Percentiles rank a stretch among this genome's conserved stretches.
Evolutionary conservation across 2,113 vertebrate species (phyloP).

Genomic region (Semnornis frantzii): DNA sequence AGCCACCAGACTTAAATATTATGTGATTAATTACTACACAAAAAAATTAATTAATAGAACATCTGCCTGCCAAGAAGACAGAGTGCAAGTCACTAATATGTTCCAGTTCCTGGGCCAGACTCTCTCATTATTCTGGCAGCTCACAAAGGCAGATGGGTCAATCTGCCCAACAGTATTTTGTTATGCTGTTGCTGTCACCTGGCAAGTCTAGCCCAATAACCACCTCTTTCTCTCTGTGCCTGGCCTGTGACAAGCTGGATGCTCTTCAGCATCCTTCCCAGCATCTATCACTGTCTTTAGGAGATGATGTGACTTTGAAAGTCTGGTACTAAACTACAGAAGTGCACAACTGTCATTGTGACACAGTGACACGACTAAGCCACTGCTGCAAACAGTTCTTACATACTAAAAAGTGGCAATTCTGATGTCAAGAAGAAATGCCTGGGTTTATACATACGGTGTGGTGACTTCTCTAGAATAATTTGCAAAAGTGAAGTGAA

Average conservation of each 20-base stretch:
- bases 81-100: background rate
- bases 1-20: constrained; percentile 36
- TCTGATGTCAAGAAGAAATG: background rate
- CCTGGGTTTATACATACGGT: background rate
- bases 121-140: constrained; percentile 15
- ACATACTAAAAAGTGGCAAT: background rate
- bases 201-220: background rate
- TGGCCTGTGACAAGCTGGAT: background rate
- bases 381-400: background rate
- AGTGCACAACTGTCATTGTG: background rate
- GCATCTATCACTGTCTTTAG: background rate
- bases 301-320: constrained; percentile 5
- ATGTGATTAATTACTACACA: constrained; percentile 46
- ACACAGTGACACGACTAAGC: fast-evolving
- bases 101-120: background rate
- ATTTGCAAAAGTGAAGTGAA: background rate
- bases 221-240: background rate
- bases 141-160: constrained; percentile 37
- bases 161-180: background rate
- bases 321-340: background rate
- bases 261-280: background rate
- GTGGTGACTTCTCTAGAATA: background rate
- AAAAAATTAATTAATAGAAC: constrained; percentile 59
- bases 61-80: constrained; percentile 58
- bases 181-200: background rate